Conservation (phyloP, 2,888 invertebrate genomes). For the Apeira syringaria region DNA sequence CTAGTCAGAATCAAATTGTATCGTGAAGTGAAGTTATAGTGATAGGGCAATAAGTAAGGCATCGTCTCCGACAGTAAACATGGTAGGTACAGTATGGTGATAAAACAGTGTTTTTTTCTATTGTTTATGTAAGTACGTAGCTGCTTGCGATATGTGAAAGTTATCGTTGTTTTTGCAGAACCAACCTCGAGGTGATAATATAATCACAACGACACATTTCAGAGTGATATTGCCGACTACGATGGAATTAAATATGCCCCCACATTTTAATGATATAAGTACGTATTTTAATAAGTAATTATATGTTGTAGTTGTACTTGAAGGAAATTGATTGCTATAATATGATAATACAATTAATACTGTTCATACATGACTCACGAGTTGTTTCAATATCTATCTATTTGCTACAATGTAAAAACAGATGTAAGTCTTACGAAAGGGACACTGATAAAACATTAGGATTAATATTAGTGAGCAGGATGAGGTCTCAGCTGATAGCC, state of each 20-base stretch:
- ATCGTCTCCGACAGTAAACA: constrained; percentile 32
- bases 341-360: constrained; percentile 22
- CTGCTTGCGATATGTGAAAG: constrained; percentile 57
- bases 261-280: constrained; percentile 69
- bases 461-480: too few species aligned
- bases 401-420: too few species aligned
- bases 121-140: constrained; percentile 62
- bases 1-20: too few species aligned
- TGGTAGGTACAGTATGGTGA: constrained; percentile 45
- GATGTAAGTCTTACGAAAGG: too few species aligned
- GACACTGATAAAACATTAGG: too few species aligned
- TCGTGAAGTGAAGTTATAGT: too few species aligned
- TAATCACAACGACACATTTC: constrained; percentile 61
- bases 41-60: too few species aligned
- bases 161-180: constrained; percentile 58
- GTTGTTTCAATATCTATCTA: neutral
- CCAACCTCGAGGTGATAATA: constrained; percentile 58
- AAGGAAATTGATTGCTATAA: constrained; percentile 20
- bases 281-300: constrained; percentile 36
- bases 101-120: constrained; percentile 42
- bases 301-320: constrained; percentile 5
- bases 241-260: constrained; percentile 58
- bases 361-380: constrained; percentile 18
- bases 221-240: constrained; percentile 67
- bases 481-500: too few species aligned